phyloP scores from a whole-genome alignment of 2,113 vertebrate species.

The Himantopus leucocephalus region DNA sequence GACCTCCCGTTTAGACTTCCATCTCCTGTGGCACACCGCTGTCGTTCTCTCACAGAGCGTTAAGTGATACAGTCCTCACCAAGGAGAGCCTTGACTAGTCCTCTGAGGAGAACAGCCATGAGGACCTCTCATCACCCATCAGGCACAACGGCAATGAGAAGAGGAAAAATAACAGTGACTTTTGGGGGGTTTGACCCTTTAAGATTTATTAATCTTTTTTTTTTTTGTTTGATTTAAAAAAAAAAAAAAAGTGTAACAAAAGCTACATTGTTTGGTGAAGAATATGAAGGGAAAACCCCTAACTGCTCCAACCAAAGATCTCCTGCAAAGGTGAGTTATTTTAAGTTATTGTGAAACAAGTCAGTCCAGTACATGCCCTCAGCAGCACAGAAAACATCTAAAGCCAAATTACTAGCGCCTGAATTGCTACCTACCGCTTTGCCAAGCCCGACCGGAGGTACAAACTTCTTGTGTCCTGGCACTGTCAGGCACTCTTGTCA shows the following conservation, averaged over 20 bases:
- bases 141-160: background rate
- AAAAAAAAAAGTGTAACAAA: background rate
- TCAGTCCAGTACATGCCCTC: background rate
- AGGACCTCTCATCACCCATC: no score
- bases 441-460: background rate
- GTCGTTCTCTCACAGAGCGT: background rate
- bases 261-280: background rate
- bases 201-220: background rate
- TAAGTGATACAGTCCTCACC: accelerated
- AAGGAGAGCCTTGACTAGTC: background rate
- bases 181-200: accelerated
- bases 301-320: background rate
- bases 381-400: background rate
- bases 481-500: background rate
- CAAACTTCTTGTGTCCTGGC: background rate
- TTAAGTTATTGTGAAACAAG: background rate
- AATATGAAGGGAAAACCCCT: background rate
- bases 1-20: no score
- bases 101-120: background rate
- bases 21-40: accelerated
- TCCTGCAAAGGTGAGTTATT: background rate
- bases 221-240: background rate
- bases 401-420: background rate
- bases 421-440: background rate
- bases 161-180: background rate